These are phyloP conservation scores for Morphnarchus princeps DNA, from an alignment of 2,113 vertebrate genomes.

Conservation along the genomic window DNA sequence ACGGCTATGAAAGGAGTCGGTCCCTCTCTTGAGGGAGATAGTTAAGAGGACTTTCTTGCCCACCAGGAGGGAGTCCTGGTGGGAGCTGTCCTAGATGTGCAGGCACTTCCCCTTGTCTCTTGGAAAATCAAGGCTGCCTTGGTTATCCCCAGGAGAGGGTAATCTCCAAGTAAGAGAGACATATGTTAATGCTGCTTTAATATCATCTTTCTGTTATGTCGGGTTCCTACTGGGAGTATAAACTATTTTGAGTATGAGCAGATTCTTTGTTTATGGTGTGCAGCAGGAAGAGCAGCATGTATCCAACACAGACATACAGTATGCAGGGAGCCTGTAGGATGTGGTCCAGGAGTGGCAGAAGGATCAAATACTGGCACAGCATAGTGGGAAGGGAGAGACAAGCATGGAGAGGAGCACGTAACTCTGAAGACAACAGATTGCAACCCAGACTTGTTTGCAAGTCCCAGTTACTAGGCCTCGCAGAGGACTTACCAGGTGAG, in stretches of 20 bases:
- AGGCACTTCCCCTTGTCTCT: background rate
- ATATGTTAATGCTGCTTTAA: constrained; percentile 4
- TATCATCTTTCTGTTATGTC: background rate
- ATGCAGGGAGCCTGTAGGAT: background rate
- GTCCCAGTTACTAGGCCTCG: background rate
- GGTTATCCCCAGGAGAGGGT: background rate
- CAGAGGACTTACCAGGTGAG: background rate
- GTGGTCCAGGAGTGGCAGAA: rapidly evolving
- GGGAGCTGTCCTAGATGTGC: background rate
- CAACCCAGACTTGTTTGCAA: background rate
- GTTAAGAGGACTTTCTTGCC: background rate
- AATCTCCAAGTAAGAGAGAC: background rate
- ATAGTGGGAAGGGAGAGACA: background rate
- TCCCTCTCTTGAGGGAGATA: background rate
- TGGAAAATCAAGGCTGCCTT: background rate
- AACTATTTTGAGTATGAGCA: background rate
- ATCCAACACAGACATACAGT: background rate
- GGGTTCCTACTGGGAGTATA: background rate
- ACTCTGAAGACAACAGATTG: background rate
- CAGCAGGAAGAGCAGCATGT: background rate
- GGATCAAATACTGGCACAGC: background rate
- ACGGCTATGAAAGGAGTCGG: rapidly evolving
- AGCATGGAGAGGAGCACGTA: background rate
- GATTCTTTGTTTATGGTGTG: background rate
- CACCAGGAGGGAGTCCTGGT: background rate